A percentile compares a stretch with the other conserved stretches of the same genome.
Evolutionary conservation across 2,888 invertebrate genomes (phyloP).

Genomic region (Norana najaformis): DNA sequence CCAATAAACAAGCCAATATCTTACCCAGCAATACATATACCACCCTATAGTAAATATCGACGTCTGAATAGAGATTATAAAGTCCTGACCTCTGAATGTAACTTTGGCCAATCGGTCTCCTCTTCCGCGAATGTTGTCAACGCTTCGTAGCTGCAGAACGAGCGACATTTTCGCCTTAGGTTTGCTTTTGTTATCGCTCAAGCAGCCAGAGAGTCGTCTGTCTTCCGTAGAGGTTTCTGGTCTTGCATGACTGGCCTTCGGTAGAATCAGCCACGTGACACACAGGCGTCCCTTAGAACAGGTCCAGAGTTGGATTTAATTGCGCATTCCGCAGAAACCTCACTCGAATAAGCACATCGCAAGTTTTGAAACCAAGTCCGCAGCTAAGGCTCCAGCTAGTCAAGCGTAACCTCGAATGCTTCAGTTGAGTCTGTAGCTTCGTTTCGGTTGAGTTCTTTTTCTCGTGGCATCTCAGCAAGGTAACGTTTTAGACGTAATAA

Average conservation of each 20-base stretch:
- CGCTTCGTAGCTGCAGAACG: constrained; percentile 58
- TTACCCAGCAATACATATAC: neutral
- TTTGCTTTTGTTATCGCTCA: neutral
- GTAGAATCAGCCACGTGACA: too few relatives aligned
- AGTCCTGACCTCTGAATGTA: constrained; percentile 74
- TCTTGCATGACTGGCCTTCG: neutral
- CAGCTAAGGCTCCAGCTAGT: neutral
- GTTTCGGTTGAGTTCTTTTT: neutral
- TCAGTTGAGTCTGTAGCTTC: neutral
- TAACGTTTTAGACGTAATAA: neutral
- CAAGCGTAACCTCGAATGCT: neutral
- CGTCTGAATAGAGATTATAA: neutral
- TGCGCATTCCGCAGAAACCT: neutral
- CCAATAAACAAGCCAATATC: too few relatives aligned
- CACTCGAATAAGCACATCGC: neutral
- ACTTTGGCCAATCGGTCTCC: constrained; percentile 60
- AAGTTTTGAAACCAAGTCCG: neutral
- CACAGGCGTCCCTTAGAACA: too few relatives aligned
- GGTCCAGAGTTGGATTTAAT: neutral
- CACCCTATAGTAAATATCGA: neutral
- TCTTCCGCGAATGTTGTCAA: constrained; percentile 57
- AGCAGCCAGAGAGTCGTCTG: neutral
- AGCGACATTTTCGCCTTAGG: constrained; percentile 54
- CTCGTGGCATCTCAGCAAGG: neutral
- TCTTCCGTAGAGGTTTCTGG: neutral